phyloP scores from a whole-genome alignment of 2,113 vertebrate genomes.

The Gallinago jamesoni region DNA sequence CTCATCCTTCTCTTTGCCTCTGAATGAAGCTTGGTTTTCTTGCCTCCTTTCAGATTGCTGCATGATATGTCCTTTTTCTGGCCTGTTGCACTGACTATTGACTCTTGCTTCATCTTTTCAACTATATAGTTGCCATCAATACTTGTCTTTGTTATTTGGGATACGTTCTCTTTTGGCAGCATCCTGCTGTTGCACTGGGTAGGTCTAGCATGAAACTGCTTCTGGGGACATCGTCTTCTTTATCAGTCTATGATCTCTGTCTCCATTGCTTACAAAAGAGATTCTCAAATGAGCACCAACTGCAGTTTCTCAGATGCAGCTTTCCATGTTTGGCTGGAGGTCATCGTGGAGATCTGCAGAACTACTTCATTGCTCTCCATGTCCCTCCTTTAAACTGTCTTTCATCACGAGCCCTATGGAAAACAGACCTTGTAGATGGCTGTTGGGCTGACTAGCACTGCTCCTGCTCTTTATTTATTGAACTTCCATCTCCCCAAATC shows the following conservation, averaged over 20 bases:
- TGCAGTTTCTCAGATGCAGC: rapidly evolving
- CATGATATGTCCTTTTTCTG: background rate
- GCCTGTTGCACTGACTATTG: background rate
- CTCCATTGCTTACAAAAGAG: background rate
- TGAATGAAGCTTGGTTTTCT: background rate
- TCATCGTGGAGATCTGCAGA: background rate
- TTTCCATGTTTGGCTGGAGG: background rate
- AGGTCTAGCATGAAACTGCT: background rate
- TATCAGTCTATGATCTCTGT: background rate
- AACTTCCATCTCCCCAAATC: background rate
- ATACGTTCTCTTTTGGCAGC: background rate
- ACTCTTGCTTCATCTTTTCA: background rate
- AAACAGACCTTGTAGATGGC: background rate
- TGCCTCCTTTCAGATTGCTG: background rate
- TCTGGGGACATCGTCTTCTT: background rate
- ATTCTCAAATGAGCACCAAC: background rate
- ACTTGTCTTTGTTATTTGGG: background rate
- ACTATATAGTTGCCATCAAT: background rate
- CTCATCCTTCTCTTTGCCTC: background rate
- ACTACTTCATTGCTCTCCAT: background rate
- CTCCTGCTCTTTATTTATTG: background rate
- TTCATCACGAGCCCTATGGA: background rate
- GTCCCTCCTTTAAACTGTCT: background rate
- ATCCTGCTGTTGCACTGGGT: background rate
- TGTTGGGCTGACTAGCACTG: background rate